Percentiles rank a stretch among this genome's conserved stretches.
phyloP scores from a whole-genome alignment of 2,797 vertebrate genomes.

The Melanogrammus aeglefinus region DNA sequence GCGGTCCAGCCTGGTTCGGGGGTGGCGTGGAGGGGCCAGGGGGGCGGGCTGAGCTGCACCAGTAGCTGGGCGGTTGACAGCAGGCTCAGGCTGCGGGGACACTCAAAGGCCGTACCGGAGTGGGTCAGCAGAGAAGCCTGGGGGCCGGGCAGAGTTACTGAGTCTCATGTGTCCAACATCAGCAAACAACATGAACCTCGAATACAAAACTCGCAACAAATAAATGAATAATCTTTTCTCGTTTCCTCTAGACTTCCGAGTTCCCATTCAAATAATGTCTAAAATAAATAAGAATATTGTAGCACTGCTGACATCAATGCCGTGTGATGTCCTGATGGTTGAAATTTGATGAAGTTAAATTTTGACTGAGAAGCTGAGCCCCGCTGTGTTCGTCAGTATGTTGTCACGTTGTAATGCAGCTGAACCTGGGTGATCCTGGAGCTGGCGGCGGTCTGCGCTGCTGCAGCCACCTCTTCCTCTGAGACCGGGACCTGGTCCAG shows the following conservation, averaged over 20 bases:
- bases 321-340: background rate
- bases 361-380: background rate
- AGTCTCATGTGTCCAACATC: background rate
- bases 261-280: background rate
- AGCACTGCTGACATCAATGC: background rate
- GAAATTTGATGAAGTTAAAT: too few relatives aligned
- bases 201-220: background rate
- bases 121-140: slow-evolving; percentile 74
- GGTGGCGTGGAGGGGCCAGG: slow-evolving; percentile 58
- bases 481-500: slow-evolving; percentile 70
- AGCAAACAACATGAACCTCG: background rate
- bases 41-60: slow-evolving; percentile 68
- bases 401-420: slow-evolving; percentile 8
- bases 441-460: slow-evolving; percentile 57
- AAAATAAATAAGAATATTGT: background rate
- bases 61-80: slow-evolving; percentile 80
- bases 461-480: slow-evolving; percentile 71
- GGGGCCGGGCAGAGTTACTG: background rate
- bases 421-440: slow-evolving; percentile 77
- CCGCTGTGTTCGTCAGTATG: background rate
- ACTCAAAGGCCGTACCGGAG: slow-evolving; percentile 67
- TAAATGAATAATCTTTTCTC: background rate
- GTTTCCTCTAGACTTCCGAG: background rate
- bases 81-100: slow-evolving; percentile 78
- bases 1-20: slow-evolving; percentile 73